Evolutionary conservation across 2,888 invertebrate species (phyloP).

Genomic region (Chirona hameri): DNA sequence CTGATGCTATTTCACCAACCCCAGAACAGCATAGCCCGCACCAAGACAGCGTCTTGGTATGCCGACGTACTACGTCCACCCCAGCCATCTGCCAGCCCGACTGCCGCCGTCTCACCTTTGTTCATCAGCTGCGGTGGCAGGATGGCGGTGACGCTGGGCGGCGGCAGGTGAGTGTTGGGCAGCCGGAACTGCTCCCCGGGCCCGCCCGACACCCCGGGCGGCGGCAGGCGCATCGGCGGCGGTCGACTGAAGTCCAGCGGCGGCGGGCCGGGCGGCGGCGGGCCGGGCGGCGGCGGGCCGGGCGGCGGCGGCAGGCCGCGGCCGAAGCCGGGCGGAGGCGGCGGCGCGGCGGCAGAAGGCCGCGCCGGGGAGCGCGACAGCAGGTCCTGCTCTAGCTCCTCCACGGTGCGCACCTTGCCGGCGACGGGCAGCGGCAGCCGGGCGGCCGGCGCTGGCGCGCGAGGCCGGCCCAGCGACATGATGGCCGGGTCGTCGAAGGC

Average conservation of each 20-base stretch:
- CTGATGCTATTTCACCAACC: too few species aligned
- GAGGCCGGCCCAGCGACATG: constrained; percentile 30
- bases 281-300: constrained; percentile 25
- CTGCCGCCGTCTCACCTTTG: background rate
- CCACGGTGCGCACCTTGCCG: constrained; percentile 58
- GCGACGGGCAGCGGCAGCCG: constrained; percentile 27
- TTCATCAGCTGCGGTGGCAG: constrained; percentile 22
- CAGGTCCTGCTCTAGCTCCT: constrained; percentile 66
- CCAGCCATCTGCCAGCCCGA: background rate
- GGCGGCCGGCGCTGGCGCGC: constrained; percentile 11
- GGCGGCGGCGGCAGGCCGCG: constrained; percentile 28
- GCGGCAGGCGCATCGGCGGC: constrained; percentile 28
- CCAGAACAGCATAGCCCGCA: too few species aligned
- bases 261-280: background rate
- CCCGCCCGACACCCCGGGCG: background rate
- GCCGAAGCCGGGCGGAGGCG: background rate
- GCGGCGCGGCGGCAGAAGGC: background rate
- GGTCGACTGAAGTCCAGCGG: background rate
- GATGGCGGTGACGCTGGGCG: constrained; percentile 24
- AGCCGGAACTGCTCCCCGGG: constrained; percentile 44
- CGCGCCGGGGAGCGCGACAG: constrained; percentile 49
- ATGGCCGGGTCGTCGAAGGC: constrained; percentile 30
- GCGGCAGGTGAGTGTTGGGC: constrained; percentile 30
- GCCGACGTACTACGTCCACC: too few species aligned
- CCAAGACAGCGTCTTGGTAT: too few species aligned